phyloP scores from a whole-genome alignment of 2,888 invertebrate genomes.

The Hypselothyrea guttata region DNA sequence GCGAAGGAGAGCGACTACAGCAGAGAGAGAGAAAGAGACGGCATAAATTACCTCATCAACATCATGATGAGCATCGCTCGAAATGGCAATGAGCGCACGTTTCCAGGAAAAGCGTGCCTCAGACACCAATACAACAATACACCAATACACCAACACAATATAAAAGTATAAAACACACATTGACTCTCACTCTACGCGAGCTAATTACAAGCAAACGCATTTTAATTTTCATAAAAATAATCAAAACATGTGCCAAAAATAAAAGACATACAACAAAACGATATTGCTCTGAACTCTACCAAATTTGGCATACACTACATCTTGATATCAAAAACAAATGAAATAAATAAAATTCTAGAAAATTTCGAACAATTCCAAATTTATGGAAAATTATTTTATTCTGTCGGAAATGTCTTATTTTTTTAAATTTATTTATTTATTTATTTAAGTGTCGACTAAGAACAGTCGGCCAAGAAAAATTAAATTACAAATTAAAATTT shows the following conservation, averaged over 20 bases:
- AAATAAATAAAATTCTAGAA: too few species aligned
- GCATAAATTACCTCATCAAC: conserved; percentile 65
- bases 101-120: conserved; percentile 70
- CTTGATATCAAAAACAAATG: too few species aligned
- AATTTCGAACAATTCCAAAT: too few species aligned
- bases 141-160: conserved; percentile 7
- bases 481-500: too few species aligned
- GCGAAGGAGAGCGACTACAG: too few species aligned
- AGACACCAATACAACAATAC: conserved; percentile 29
- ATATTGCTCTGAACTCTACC: not conserved
- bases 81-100: conserved; percentile 72
- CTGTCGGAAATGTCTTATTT: too few species aligned
- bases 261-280: conserved; percentile 4
- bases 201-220: conserved; percentile 75
- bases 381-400: too few species aligned
- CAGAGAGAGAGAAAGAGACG: not conserved
- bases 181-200: conserved; percentile 16
- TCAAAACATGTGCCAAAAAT: conserved; percentile 71
- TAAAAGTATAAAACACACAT: too few species aligned
- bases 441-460: too few species aligned
- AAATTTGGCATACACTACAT: conserved; percentile 29
- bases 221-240: conserved; percentile 77
- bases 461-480: too few species aligned
- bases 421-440: too few species aligned
- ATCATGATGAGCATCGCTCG: conserved; percentile 41